Evolutionary conservation across 2,888 invertebrate species (phyloP).

Genomic region (Brachypterus glaber): DNA sequence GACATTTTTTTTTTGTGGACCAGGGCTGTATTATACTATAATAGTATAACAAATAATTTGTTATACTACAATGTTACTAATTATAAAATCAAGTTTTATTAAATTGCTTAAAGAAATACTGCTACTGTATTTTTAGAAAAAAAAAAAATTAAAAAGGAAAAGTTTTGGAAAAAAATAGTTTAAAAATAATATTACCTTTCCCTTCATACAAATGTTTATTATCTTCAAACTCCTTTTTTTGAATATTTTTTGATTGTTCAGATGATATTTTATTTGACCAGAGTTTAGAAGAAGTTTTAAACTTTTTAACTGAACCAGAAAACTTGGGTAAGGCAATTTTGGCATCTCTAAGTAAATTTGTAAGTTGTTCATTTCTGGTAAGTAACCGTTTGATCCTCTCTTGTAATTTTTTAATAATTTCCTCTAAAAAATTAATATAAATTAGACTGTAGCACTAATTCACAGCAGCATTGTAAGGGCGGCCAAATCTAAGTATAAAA

Average conservation of each 20-base stretch:
- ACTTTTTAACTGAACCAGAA: constrained; percentile 29
- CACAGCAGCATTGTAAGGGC: no score
- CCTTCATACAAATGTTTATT: constrained; percentile 17
- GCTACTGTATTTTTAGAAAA: no score
- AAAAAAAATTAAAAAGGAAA: background rate
- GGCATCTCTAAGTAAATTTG: constrained; percentile 36
- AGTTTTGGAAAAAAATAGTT: constrained; percentile 4
- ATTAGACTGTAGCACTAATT: no score
- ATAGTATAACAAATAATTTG: no score
- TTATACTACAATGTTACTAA: no score
- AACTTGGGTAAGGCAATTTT: constrained; percentile 37
- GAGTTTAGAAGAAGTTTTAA: constrained; percentile 24
- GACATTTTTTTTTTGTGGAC: no score
- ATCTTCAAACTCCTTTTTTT: constrained; percentile 35
- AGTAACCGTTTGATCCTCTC: constrained; percentile 35
- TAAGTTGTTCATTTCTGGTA: constrained; percentile 37
- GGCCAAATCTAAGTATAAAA: no score
- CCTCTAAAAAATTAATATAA: constrained; percentile 27
- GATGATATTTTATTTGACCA: constrained; percentile 33
- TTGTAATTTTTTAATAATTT: constrained; percentile 35
- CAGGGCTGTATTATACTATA: no score
- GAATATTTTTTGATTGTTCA: constrained; percentile 31
- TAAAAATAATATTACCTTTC: background rate
- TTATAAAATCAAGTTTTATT: constrained; percentile 2
- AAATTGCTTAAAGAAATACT: no score